Conservation (phyloP, 1,140 invertebrate species). For the Drosophila lacertosa region DNA sequence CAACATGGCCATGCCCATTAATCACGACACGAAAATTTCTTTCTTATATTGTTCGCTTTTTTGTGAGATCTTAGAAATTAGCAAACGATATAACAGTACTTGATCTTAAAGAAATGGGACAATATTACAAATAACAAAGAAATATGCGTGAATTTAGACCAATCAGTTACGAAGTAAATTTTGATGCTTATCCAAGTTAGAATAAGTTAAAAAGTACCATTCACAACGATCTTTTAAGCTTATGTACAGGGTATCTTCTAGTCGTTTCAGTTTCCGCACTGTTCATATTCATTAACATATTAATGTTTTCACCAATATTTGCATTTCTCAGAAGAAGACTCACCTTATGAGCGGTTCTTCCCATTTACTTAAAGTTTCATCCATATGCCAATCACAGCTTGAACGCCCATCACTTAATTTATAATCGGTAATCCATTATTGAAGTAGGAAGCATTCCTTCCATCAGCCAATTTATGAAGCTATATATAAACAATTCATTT, state of each 20-base stretch:
- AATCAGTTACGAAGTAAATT: too few relatives aligned
- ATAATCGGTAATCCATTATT: slow-evolving; percentile 45
- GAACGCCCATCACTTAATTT: slow-evolving; percentile 5
- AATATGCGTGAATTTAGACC: too few relatives aligned
- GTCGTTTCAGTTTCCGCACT: background rate
- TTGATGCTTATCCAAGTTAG: too few relatives aligned
- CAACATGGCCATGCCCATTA: slow-evolving; percentile 52
- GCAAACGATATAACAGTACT: background rate
- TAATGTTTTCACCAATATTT: background rate
- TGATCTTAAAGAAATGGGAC: background rate
- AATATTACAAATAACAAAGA: background rate
- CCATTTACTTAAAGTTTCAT: slow-evolving; percentile 1
- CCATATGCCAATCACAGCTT: slow-evolving; percentile 1
- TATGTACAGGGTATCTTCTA: background rate
- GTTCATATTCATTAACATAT: background rate
- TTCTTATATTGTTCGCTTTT: slow-evolving; percentile 25
- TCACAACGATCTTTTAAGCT: too few relatives aligned
- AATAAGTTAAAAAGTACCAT: too few relatives aligned
- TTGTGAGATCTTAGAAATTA: slow-evolving; percentile 2
- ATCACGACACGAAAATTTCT: slow-evolving; percentile 62
- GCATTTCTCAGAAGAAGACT: slow-evolving; percentile 1
- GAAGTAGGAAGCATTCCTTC: too few relatives aligned
- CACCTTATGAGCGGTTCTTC: background rate
- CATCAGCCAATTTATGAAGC: too few relatives aligned
- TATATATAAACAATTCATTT: too few relatives aligned